Conservation (phyloP, 2,797 vertebrate genomes). For the Phoeniculus purpureus region DNA sequence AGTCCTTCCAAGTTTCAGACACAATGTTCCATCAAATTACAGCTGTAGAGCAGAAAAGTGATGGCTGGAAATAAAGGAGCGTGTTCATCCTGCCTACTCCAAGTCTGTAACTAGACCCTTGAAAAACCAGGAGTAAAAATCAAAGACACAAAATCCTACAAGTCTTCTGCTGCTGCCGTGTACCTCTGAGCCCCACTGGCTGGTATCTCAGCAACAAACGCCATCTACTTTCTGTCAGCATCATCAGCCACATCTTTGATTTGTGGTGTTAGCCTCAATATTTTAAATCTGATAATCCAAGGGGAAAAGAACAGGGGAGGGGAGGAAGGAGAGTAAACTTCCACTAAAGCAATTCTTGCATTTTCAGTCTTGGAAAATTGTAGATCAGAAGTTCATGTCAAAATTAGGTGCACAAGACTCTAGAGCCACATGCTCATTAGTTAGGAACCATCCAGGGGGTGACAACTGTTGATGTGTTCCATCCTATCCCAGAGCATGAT, state of each 20-base stretch:
- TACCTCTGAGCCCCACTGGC: not conserved
- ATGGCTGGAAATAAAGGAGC: not conserved
- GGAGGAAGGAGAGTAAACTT: not conserved
- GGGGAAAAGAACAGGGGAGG: not conserved
- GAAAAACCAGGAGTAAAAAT: not conserved
- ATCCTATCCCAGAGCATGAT: not conserved
- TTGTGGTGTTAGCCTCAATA: not conserved
- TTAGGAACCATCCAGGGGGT: not conserved
- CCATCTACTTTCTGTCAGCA: not conserved
- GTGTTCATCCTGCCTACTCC: not conserved
- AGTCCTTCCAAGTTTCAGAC: not conserved
- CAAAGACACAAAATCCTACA: not conserved
- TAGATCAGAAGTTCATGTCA: fast-evolving
- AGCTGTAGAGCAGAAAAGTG: not conserved
- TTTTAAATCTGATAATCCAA: not conserved
- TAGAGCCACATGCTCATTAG: not conserved
- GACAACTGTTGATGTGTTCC: not conserved
- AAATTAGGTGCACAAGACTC: not conserved
- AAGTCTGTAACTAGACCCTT: no score
- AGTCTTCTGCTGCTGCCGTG: not conserved
- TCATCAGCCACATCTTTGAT: not conserved
- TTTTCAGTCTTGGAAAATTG: not conserved
- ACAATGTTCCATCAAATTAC: not conserved
- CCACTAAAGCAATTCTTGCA: not conserved
- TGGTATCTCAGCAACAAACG: not conserved